A percentile compares a stretch with the other conserved stretches of the same genome.
Evolutionary conservation across 2,797 vertebrate species (phyloP).

Genomic region (Melanotaenia pygmaea): DNA sequence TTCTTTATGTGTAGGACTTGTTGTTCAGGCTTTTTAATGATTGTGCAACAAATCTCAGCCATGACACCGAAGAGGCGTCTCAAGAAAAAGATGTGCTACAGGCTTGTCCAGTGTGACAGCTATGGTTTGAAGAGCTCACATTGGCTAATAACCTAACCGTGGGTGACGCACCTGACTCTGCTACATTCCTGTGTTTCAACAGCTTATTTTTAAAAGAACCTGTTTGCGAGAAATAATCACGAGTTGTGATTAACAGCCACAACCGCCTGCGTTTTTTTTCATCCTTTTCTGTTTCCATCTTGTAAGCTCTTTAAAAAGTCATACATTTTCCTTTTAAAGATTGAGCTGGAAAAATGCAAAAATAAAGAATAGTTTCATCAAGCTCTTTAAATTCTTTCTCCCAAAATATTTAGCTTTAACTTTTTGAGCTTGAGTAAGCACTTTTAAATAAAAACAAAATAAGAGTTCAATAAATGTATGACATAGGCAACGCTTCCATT

Average conservation of each 20-base stretch:
- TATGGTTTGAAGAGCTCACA: conserved; percentile 34
- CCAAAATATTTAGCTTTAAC: background rate
- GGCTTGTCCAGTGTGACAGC: conserved; percentile 78
- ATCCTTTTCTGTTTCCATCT: conserved; percentile 13
- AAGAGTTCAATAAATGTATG: background rate
- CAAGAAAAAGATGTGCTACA: conserved; percentile 76
- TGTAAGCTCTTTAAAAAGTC: background rate
- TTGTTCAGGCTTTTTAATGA: conserved; percentile 71
- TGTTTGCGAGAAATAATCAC: conserved; percentile 48
- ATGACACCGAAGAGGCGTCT: conserved; percentile 44
- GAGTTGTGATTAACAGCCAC: conserved; percentile 5
- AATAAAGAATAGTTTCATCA: background rate
- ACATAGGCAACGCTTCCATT: background rate
- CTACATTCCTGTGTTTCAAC: conserved; percentile 69
- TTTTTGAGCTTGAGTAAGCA: background rate
- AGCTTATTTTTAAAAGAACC: conserved; percentile 39
- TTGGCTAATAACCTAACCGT: conserved; percentile 57
- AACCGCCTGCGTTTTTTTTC: background rate
- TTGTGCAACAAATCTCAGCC: conserved; percentile 83
- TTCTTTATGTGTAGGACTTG: conserved; percentile 70
- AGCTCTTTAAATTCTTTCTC: too few relatives aligned
- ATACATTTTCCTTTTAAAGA: background rate
- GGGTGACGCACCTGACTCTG: conserved; percentile 54
- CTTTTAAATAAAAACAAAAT: background rate
- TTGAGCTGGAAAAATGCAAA: background rate